A percentile compares a stretch with the other conserved stretches of the same genome.
Evolutionary conservation across 1,140 invertebrate species (phyloP).

Genomic region (Platorchestia sp.): DNA sequence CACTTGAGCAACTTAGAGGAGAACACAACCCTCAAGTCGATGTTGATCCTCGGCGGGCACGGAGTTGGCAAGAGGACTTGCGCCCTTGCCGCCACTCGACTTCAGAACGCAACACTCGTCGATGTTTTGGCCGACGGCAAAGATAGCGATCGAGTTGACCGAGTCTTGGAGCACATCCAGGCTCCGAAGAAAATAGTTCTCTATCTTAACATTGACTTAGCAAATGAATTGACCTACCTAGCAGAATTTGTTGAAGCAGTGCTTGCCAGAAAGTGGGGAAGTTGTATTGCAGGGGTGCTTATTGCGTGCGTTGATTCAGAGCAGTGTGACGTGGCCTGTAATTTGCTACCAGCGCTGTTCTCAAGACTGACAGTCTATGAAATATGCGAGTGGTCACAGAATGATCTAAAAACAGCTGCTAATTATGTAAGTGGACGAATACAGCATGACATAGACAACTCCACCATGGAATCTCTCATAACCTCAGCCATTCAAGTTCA

Average conservation of each 20-base stretch:
- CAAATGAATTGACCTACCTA: neutral
- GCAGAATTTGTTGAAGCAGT: neutral
- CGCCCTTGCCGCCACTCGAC: neutral
- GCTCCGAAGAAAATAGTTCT: neutral
- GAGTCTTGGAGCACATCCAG: neutral
- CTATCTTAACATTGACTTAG: neutral
- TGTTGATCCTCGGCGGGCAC: neutral
- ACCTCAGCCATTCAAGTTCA: neutral
- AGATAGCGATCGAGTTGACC: neutral
- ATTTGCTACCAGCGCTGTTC: neutral
- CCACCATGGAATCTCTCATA: too few species aligned
- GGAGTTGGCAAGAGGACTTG: conserved; percentile 14
- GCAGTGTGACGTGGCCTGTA: neutral
- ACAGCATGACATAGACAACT: neutral
- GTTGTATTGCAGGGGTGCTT: neutral
- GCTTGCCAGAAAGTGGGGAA: neutral
- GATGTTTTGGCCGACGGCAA: conserved; percentile 6
- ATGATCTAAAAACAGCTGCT: neutral
- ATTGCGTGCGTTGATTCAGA: neutral
- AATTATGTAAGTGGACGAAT: neutral
- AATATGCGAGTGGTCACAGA: neutral
- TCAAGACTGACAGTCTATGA: neutral
- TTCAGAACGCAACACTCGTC: neutral
- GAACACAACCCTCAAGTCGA: neutral
- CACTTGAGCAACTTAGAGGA: neutral